Base-by-base conservation (phyloP, 2,113 vertebrate genomes). In the Hippopotamus amphibius region DNA sequence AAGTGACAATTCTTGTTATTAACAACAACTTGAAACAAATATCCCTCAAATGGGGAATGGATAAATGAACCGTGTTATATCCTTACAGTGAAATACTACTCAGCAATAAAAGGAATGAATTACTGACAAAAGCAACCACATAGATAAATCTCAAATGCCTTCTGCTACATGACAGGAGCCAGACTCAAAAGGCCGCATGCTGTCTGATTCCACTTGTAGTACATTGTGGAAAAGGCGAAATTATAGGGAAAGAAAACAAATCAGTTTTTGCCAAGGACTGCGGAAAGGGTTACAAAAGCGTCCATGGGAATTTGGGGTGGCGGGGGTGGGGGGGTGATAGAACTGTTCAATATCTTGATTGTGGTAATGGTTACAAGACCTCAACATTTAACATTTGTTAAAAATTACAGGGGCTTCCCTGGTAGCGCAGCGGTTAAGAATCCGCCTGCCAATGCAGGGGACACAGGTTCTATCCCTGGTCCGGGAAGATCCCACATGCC, bases 151-250 rank as follows among this genome's bases (percentile, higher is more conserved):
- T 92, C 69, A 88, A 76, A 48, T 61, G 28, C n/a, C n/a, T 68
- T 17, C 46, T 24, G n/a, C 17, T 90, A 26, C 46, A 72, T 41
- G 30, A 48, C 90, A 71, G 43, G 2, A 74, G 19, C 11, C 41
- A 76, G 46, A 46, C 28, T n/a, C 9, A 14, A 88, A 93, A 61
- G 33, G 14, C 33, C 37, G 33, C 50, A n/a, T 9, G 26, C 19
- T n/a, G 28, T 77, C 28, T 55, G 7, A 48, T 57, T 69, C 8
- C 1, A 48, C 37, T 89, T 65, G 57, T 8, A 59, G 37, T 46
- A 30, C 66, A 86, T 59, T 96, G 81, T 87, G 37, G 81, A 61
- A 76, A 92, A 92, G 43, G 30, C 16, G 80, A 80, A 76, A 43
- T 76, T 66, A 19, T 24, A 81, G 55, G 30, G 33, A 89, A 84